Evolutionary conservation across 2,113 vertebrate species (phyloP).

Genomic region (Nothoprocta perdicaria): DNA sequence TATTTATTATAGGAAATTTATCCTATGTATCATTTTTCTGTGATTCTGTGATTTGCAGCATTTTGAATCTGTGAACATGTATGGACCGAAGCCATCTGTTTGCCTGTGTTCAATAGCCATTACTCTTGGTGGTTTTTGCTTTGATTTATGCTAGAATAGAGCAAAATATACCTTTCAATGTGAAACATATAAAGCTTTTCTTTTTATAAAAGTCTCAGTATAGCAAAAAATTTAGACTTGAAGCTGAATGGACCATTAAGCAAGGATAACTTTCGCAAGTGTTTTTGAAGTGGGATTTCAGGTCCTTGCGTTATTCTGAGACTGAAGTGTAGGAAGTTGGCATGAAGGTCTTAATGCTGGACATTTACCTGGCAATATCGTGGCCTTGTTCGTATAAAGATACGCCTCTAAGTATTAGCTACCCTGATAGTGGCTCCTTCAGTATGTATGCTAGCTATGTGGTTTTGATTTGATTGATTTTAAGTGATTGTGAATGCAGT

Average conservation of each 20-base stretch:
- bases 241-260: neutral
- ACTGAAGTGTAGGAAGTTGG: constrained; percentile 1
- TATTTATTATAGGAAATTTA: neutral
- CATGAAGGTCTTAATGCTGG: neutral
- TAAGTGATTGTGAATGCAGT: neutral
- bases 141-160: neutral
- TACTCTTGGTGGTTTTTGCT: neutral
- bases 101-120: neutral
- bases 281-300: constrained; percentile 29
- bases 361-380: constrained; percentile 12
- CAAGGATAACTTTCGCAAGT: neutral
- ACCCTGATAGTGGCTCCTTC: neutral
- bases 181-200: neutral
- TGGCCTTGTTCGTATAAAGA: neutral
- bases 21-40: too few species aligned
- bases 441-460: neutral
- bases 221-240: neutral
- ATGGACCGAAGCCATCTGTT: neutral
- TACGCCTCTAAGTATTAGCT: neutral
- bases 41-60: neutral
- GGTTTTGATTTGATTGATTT: neutral
- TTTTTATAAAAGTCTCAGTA: neutral
- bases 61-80: neutral
- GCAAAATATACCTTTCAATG: neutral
- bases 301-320: constrained; percentile 23